Base-by-base conservation (phyloP, 2,888 invertebrate species). In the Colostygia pectinataria region DNA sequence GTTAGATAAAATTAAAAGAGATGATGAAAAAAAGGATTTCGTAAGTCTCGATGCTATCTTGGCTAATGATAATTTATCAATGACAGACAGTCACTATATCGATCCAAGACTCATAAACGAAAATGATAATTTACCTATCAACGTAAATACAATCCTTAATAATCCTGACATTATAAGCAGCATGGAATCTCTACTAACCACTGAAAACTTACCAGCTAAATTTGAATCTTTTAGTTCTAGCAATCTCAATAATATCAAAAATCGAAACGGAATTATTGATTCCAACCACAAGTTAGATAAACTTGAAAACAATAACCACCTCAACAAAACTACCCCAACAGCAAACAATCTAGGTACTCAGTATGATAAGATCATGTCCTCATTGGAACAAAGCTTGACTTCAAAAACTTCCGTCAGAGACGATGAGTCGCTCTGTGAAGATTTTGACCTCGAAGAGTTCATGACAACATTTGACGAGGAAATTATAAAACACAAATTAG, bases 391-490 rank as follows among this genome's bases (percentile, higher is more conserved):
- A 71, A 87, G 87, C 57, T 80, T 88, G 67, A 77, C 81, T 40
- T 90, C 89, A 24, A 88, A 90, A 69, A 76, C 81, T 57, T 86
- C 90, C 2, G 74, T 79, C 14, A 83, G 86, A 70, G 90, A 91
- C 53, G 88, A 90, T 43, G 89, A 90, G 61, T 88, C 91, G 62
- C 80, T 92, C 18, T 92, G 92, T 61, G 92, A 92, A 72, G 92
- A 93, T 70, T 92, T 94, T 59, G 90, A 90, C 72, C 79, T 90
- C 55, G 94, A 94, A 68, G 94, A 94, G 76, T 91, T 94, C 67
- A 92, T 93, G 81, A 92, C 92, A 61, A 92, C 93, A 55, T 93
- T 94, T 70, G 93, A 93, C 61, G 93, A 94, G 63, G 92, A 93
- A 68, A 87, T 88, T 46, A 69, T 78, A 59, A 90, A 84, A 68